phyloP scores from a whole-genome alignment of 2,888 invertebrate species.

The Aelia acuminata region DNA sequence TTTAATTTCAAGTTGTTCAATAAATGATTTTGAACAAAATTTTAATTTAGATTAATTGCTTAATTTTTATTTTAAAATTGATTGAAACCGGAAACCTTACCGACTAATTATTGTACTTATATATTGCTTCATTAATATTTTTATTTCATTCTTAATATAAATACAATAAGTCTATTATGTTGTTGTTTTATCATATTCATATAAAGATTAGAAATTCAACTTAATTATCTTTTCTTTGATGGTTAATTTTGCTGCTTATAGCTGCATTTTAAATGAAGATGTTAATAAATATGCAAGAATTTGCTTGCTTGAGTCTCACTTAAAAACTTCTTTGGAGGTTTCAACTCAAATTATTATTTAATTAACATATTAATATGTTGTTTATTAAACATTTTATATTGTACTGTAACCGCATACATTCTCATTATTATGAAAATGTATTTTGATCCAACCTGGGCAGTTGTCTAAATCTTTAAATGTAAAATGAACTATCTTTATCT shows the following conservation, averaged over 20 bases:
- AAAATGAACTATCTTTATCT: too few relatives aligned
- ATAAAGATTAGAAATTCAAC: background rate
- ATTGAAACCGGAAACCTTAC: too few relatives aligned
- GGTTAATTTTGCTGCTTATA: background rate
- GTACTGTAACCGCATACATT: background rate
- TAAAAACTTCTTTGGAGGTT: background rate
- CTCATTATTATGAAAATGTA: background rate
- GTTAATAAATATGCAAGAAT: background rate
- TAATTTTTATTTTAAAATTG: background rate
- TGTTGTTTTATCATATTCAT: background rate
- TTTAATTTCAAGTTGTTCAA: too few relatives aligned
- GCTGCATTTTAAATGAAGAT: background rate
- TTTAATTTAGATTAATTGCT: too few relatives aligned
- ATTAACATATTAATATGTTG: background rate
- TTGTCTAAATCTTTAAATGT: too few relatives aligned
- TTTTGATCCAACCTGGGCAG: background rate
- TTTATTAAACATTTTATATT: background rate
- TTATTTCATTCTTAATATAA: background rate
- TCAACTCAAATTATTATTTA: background rate
- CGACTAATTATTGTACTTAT: background rate
- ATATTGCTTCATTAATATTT: background rate
- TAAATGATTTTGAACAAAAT: too few relatives aligned
- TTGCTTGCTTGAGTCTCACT: background rate
- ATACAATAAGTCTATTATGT: background rate
- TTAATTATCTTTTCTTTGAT: too few relatives aligned